Conservation (phyloP, 2,797 vertebrate genomes). For the Xenopus petersii region DNA sequence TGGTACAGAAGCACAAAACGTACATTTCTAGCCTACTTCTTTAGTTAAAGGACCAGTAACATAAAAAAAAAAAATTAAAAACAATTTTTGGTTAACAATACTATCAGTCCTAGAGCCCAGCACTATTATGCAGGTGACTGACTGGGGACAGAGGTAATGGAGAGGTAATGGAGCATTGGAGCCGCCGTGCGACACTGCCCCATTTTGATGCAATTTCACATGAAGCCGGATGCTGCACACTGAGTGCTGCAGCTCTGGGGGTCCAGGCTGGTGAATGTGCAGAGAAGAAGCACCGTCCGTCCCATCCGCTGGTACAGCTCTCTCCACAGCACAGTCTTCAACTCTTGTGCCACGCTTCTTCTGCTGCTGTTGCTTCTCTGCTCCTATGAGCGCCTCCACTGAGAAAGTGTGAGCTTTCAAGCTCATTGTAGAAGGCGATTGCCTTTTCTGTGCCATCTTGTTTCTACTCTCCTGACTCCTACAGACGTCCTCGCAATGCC, state of each 20-base stretch:
- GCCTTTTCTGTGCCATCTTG: constrained; percentile 90
- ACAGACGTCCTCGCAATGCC: neutral
- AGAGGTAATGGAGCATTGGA: no score
- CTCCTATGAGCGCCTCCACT: no score
- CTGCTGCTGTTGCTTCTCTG: constrained; percentile 63
- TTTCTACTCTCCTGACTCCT: constrained; percentile 23
- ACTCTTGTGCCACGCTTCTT: constrained; percentile 61
- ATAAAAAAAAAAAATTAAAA: no score
- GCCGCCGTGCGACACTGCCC: no score
- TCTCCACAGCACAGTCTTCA: constrained; percentile 52
- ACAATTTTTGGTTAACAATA: no score
- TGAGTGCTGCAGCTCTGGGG: constrained; percentile 16
- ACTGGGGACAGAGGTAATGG: no score
- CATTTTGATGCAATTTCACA: constrained; percentile 52
- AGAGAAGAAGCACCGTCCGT: constrained; percentile 34
- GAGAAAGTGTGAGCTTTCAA: constrained; percentile 75
- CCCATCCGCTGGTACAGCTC: constrained; percentile 36
- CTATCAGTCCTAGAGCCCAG: no score
- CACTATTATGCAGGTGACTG: no score
- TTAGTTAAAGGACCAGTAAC: no score
- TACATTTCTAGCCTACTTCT: no score
- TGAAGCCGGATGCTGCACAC: constrained; percentile 75
- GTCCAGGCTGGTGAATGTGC: constrained; percentile 19
- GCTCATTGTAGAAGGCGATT: constrained; percentile 88
- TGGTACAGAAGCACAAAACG: no score